Conservation (phyloP, 2,113 vertebrate species). For the Odocoileus hemionus region DNA sequence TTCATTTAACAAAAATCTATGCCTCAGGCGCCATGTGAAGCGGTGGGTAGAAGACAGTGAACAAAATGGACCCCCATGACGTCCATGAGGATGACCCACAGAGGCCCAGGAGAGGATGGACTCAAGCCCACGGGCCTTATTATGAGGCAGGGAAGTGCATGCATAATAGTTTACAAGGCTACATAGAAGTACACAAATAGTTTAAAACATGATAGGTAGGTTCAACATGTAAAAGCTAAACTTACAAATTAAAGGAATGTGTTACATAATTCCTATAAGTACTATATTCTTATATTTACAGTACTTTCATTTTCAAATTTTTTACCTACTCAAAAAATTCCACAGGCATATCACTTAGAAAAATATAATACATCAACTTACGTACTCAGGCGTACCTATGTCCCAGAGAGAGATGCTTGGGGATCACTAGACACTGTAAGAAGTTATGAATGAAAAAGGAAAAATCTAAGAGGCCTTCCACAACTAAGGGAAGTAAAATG, state of each 20-base stretch:
- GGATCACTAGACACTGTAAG: not conserved
- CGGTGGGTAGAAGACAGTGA: not conserved
- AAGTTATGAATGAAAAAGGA: not conserved
- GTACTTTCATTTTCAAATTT: slow-evolving; percentile 17
- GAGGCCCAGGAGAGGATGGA: not conserved
- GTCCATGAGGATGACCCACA: not conserved
- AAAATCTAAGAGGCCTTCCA: not conserved
- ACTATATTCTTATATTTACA: not conserved
- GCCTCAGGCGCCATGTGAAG: not conserved
- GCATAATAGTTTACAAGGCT: not conserved
- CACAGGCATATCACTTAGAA: not conserved
- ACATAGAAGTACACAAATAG: not conserved
- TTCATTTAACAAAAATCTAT: not conserved
- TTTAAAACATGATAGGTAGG: not conserved
- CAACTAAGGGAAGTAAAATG: not conserved
- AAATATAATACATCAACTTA: not conserved
- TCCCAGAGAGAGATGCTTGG: not conserved
- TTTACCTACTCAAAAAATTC: not conserved
- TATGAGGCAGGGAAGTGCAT: not conserved
- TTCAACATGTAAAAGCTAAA: not conserved
- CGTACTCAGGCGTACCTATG: not conserved
- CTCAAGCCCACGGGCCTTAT: not conserved
- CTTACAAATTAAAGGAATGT: not conserved
- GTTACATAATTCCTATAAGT: not conserved
- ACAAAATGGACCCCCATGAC: not conserved